phyloP scores from a whole-genome alignment of 2,888 invertebrate species.

The Elysia crispata region DNA sequence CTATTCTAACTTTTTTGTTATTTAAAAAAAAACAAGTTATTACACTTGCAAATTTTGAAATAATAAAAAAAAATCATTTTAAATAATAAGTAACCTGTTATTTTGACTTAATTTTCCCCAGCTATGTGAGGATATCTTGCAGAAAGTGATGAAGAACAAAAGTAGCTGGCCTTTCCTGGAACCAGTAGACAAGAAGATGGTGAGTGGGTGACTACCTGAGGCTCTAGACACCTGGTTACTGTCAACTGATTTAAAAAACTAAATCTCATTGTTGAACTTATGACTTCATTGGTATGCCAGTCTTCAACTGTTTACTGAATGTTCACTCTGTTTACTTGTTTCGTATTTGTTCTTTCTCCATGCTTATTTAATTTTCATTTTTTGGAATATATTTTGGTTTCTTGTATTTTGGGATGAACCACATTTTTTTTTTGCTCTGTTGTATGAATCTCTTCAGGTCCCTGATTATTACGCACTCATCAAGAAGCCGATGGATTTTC shows the following conservation, averaged over 20 bases:
- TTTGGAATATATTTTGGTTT: neutral
- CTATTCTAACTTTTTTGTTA: too few species aligned
- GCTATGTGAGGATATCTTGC: slow-evolving; percentile 80
- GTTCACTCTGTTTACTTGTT: neutral
- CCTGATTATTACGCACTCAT: slow-evolving; percentile 98
- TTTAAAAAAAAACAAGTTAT: too few species aligned
- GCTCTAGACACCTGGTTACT: too few species aligned
- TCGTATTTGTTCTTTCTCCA: neutral
- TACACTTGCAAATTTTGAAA: too few species aligned
- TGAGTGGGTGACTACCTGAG: slow-evolving; percentile 40
- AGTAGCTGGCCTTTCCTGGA: slow-evolving; percentile 97
- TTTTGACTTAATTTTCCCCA: slow-evolving; percentile 52
- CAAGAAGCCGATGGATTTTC: slow-evolving; percentile 95
- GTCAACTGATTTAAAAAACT: too few species aligned
- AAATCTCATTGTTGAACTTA: too few species aligned
- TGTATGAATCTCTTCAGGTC: slow-evolving; percentile 82
- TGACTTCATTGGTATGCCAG: too few species aligned
- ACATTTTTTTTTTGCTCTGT: neutral
- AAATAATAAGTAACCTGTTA: too few species aligned
- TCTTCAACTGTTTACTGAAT: too few species aligned
- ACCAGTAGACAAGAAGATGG: slow-evolving; percentile 92
- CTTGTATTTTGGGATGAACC: neutral
- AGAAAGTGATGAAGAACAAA: slow-evolving; percentile 93
- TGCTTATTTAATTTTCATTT: slow-evolving; percentile 1
- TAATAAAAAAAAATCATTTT: too few species aligned